phyloP scores from a whole-genome alignment of 1,140 invertebrate genomes.

The Battus philenor region DNA sequence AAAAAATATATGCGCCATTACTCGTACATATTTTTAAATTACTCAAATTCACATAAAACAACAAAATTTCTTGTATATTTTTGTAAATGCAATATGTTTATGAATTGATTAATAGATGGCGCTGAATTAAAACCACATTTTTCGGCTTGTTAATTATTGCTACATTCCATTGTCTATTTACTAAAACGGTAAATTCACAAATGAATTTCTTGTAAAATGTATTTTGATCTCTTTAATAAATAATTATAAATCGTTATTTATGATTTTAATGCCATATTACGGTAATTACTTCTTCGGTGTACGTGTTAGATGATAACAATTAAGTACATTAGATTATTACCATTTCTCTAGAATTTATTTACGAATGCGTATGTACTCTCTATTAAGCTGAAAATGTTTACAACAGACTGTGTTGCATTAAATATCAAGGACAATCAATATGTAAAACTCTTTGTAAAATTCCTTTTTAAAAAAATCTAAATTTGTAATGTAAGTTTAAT shows the following conservation, averaged over 20 bases:
- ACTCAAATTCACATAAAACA: no score
- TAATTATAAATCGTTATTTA: constrained; percentile 56
- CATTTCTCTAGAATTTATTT: constrained; percentile 8
- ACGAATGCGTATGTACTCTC: constrained; percentile 2
- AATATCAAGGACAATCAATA: not conserved
- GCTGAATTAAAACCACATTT: no score
- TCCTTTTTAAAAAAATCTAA: no score
- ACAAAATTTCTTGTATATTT: no score
- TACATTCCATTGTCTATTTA: constrained; percentile 11
- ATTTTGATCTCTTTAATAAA: constrained; percentile 56
- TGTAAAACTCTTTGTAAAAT: no score
- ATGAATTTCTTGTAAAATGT: constrained; percentile 32
- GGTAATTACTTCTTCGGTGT: constrained; percentile 45
- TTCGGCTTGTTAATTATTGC: no score
- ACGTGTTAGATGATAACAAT: constrained; percentile 21
- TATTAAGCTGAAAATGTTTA: not conserved
- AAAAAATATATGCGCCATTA: no score
- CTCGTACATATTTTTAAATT: no score
- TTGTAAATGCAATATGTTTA: no score
- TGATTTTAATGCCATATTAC: constrained; percentile 64
- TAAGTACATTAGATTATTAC: constrained; percentile 13
- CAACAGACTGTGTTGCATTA: not conserved
- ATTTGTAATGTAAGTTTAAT: no score
- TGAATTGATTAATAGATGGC: no score
- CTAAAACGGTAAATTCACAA: constrained; percentile 25